These are phyloP conservation scores for Leptarthrus brevirostris DNA, from an alignment of 2,888 invertebrate species.

Conservation along the genomic window DNA sequence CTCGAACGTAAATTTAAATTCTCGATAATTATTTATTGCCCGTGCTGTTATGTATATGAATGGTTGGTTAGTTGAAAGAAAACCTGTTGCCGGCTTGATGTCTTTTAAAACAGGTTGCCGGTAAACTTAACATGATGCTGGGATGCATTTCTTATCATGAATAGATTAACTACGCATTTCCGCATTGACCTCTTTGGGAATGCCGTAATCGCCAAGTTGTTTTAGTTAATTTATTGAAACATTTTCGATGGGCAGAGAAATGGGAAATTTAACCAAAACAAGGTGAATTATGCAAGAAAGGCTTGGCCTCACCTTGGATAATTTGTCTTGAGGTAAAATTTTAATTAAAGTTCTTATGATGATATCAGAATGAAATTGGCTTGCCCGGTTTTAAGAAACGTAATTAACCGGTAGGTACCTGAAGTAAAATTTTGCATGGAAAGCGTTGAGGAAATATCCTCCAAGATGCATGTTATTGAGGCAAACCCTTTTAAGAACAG, in stretches of 20 bases:
- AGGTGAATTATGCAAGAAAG: conserved; percentile 20
- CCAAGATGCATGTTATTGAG: conserved; percentile 22
- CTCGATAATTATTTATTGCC: conserved; percentile 28
- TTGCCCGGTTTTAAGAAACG: not conserved
- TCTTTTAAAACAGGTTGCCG: conserved; percentile 42
- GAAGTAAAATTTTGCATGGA: not conserved
- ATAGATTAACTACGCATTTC: conserved; percentile 43
- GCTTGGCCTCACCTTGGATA: not conserved
- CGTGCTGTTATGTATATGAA: conserved; percentile 3
- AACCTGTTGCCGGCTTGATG: conserved; percentile 37
- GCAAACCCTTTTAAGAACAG: conserved; percentile 27
- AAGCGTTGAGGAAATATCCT: conserved; percentile 3
- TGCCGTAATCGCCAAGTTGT: conserved; percentile 38
- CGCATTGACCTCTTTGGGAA: conserved; percentile 46
- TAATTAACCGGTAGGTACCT: conserved; percentile 1
- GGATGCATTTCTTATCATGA: conserved; percentile 36
- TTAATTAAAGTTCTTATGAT: conserved; percentile 32
- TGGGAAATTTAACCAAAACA: conserved; percentile 20
- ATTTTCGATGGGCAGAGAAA: conserved; percentile 16
- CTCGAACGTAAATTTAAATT: conserved; percentile 15
- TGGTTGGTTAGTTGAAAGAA: conserved; percentile 4
- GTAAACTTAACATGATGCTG: conserved; percentile 1
- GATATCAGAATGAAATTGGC: conserved; percentile 21
- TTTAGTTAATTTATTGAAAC: conserved; percentile 33
- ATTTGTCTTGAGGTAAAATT: conserved; percentile 14